Conservation (phyloP, 2,113 vertebrate species). For the Rhombomys opimus region DNA sequence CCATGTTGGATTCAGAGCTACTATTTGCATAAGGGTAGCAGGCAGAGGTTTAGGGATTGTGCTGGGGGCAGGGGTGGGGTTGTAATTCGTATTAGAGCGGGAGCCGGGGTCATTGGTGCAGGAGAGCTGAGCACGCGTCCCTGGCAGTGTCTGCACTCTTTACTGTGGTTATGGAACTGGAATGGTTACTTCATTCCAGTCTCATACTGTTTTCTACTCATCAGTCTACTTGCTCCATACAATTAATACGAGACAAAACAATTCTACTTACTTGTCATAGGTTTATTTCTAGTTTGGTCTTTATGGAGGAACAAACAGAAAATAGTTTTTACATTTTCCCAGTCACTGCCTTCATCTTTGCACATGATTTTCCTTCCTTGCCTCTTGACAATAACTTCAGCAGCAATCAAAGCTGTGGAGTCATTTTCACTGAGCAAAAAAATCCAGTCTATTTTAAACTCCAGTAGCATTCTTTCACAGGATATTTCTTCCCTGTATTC, state of each 20-base stretch:
- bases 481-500: neutral
- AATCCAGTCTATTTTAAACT: neutral
- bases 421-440: constrained; percentile 30
- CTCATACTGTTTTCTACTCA: neutral
- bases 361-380: constrained; percentile 26
- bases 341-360: neutral
- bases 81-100: constrained; percentile 61
- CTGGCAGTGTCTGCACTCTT: neutral
- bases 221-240: neutral
- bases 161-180: constrained; percentile 14
- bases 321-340: neutral
- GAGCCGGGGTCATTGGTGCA: neutral
- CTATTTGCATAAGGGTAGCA: constrained; percentile 61
- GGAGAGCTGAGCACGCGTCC: constrained; percentile 19
- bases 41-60: constrained; percentile 53
- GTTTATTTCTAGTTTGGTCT: neutral
- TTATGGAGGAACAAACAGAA: neutral
- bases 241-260: neutral
- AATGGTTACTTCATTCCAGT: too few species aligned
- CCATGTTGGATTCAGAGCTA: constrained; percentile 56
- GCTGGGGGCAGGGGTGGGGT: neutral
- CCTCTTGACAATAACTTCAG: constrained; percentile 14
- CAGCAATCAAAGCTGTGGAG: neutral
- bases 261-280: neutral
- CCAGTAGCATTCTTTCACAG: neutral